Evolutionary conservation across 2,888 invertebrate species (phyloP).

Genomic region (Iphiclides podalirius): DNA sequence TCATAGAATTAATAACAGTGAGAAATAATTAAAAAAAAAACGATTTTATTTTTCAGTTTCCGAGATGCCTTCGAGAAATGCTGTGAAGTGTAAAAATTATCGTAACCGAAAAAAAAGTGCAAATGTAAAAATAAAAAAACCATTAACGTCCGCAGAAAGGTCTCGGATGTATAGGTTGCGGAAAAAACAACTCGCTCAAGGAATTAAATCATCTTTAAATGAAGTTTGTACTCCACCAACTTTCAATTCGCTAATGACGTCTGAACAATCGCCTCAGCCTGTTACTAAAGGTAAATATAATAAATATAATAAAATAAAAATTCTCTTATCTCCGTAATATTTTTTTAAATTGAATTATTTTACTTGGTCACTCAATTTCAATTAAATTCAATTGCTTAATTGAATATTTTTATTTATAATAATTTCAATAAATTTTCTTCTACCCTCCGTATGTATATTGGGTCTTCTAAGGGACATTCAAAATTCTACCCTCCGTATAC

Average conservation of each 20-base stretch:
- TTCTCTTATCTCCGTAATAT: background rate
- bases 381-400: background rate
- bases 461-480: background rate
- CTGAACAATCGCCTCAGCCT: background rate
- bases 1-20: too few relatives aligned
- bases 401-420: background rate
- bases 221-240: constrained; percentile 14
- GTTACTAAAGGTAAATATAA: background rate
- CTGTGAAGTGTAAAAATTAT: constrained; percentile 20
- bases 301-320: too few relatives aligned
- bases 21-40: constrained; percentile 27
- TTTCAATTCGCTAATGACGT: constrained; percentile 1
- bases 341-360: background rate
- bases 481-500: too few relatives aligned
- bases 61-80: constrained; percentile 17
- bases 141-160: constrained; percentile 6
- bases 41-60: constrained; percentile 25
- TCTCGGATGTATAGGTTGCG: constrained; percentile 11
- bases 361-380: background rate
- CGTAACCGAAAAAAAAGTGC: constrained; percentile 16
- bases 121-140: constrained; percentile 3
- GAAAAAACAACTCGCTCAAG: constrained; percentile 12
- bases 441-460: background rate
- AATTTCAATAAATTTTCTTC: background rate
- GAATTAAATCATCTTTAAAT: constrained; percentile 2